Base-by-base conservation (phyloP, 2,888 invertebrate genomes). In the Barypeithes pellucidus region DNA sequence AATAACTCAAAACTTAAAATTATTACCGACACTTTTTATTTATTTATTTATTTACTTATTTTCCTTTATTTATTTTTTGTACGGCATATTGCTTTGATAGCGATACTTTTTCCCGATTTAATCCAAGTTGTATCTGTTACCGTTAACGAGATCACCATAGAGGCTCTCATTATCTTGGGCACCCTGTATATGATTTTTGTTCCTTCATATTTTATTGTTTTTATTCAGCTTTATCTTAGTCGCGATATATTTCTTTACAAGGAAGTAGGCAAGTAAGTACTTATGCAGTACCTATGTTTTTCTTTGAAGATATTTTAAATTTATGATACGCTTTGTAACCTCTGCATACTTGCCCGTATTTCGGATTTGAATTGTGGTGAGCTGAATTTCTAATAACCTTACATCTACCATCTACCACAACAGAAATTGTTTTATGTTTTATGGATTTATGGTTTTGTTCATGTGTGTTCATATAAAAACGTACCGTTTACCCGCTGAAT, bases 231-330 rank as follows among this genome's bases (percentile, higher is more conserved):
- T 8, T 22, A 12, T 12, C 3, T 1, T 0, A 52, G 29, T 52
- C 9, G n/a, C 52, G 18, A 8, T 47, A 9, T 12, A 47, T 52
- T 52, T 24, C 24, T 52, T 12, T 4, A 45, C 16, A 22, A 75
- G 76, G 76, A 76, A 76, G 76, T 75, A 73, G 75, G 73, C 75
- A 66, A 45, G 60, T 29, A 24, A 3, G 3, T 76, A 67, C 72
- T 72, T 76, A 73, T 68, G 72, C 60, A 36, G 76, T 68, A n/a
- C n/a, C n/a, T n/a, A 63, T 76, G 73, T 74, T 72, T 76, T 74
- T 24, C 75, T 73, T 65, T 71, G 73, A 73, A 65, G 66, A 65
- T 67, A 75, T 75, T 71, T 70, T 60, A 39, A 76, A 76, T 75
- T 76, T 75, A 76, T 76, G 72, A 71, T 71, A 72, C 62, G 68